Conservation (phyloP, 2,113 vertebrate genomes). For the Ctenomys sociabilis region DNA sequence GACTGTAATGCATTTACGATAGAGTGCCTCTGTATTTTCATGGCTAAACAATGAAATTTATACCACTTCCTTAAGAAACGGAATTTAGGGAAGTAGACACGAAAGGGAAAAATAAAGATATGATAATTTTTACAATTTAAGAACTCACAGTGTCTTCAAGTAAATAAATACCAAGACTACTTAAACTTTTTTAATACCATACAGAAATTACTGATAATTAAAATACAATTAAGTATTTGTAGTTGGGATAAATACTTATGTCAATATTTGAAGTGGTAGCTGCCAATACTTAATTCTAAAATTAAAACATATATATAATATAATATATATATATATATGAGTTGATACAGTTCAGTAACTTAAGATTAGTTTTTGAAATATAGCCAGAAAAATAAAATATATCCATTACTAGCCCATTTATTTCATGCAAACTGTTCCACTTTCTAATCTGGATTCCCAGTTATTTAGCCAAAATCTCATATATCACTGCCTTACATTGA, state of each 20-base stretch:
- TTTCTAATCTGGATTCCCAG: conserved; percentile 65
- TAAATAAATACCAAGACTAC: background rate
- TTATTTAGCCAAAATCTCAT: conserved; percentile 67
- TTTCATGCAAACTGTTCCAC: conserved; percentile 71
- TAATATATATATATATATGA: conserved; percentile 20
- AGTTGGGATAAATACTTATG: background rate
- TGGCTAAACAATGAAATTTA: conserved; percentile 19
- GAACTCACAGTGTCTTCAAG: background rate
- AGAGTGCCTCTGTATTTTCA: conserved; percentile 41
- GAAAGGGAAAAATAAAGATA: background rate
- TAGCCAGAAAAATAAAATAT: conserved; percentile 42
- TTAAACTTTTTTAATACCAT: conserved; percentile 16
- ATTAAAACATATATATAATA: conserved; percentile 2
- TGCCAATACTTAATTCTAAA: conserved; percentile 42
- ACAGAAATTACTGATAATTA: background rate
- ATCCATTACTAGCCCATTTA: conserved; percentile 66
- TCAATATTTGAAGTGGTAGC: background rate
- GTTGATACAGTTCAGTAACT: background rate
- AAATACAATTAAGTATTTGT: conserved; percentile 19
- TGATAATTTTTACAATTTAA: background rate
- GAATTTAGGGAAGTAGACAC: conserved; percentile 63
- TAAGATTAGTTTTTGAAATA: conserved; percentile 44
- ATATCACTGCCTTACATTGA: conserved; percentile 88
- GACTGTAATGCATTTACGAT: conserved; percentile 44
- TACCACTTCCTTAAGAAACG: conserved; percentile 42